Evolutionary conservation across 2,797 vertebrate genomes (phyloP).

Genomic region (Fringilla coelebs): DNA sequence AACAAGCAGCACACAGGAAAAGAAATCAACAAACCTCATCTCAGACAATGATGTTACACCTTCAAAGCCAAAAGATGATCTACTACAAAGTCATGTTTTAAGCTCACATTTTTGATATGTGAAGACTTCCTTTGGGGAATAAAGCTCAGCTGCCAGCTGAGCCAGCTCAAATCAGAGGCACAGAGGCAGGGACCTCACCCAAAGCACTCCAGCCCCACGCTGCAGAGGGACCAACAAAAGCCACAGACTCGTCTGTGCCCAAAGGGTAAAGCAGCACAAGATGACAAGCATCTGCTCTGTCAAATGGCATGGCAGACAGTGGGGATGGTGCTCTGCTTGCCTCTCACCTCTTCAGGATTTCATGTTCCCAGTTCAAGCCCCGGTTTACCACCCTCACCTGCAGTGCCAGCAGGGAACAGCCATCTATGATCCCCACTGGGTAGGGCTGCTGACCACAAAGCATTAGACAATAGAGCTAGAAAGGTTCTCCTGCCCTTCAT

Average conservation of each 20-base stretch:
- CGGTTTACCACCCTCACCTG: fast-evolving
- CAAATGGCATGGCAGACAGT: not conserved
- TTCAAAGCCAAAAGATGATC: not conserved
- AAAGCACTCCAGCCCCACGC: not conserved
- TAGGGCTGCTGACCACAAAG: not conserved
- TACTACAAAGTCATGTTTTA: not conserved
- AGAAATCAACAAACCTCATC: not conserved
- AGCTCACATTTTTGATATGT: not conserved
- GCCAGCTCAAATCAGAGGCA: not conserved
- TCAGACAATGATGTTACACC: not conserved
- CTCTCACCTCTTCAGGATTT: not conserved
- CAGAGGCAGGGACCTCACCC: not conserved
- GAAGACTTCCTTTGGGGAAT: not conserved
- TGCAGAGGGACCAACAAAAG: not conserved
- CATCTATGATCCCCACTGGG: not conserved
- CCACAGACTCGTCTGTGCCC: not conserved
- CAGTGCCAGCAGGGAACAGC: not conserved
- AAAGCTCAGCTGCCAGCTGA: not conserved
- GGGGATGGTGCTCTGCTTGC: not conserved
- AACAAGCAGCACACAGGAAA: not conserved
- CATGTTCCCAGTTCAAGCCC: not conserved
- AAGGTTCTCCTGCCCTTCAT: not conserved
- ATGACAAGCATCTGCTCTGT: not conserved
- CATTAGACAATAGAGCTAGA: not conserved
- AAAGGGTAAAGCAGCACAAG: not conserved